These are phyloP conservation scores for Acanthosepion pharaonis DNA, from an alignment of 2,888 invertebrate species.

Conservation along the genomic window DNA sequence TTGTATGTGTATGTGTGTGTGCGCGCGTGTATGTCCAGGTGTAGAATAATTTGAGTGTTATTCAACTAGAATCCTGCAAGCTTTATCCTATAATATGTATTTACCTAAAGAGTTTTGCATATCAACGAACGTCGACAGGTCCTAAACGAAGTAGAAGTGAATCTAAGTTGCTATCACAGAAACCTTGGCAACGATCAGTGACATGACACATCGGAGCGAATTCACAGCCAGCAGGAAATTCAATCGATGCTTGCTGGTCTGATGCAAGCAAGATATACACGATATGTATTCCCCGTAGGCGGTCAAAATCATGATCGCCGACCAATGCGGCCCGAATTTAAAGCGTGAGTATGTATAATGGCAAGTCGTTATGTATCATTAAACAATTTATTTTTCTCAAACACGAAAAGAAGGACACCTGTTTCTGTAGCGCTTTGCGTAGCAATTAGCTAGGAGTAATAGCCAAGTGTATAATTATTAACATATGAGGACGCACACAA, in stretches of 20 bases:
- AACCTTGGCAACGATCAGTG: conserved; percentile 4
- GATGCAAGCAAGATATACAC: not conserved
- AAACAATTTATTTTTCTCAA: not conserved
- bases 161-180: not conserved
- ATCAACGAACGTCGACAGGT: not conserved
- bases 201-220: not conserved
- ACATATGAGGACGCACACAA: not conserved
- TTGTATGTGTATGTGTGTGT: no score
- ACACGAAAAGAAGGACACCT: no score
- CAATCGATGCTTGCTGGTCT: not conserved
- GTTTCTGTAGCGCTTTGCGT: no score
- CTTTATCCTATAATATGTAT: no score
- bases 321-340: not conserved
- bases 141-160: not conserved
- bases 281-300: not conserved
- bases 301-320: not conserved
- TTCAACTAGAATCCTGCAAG: no score
- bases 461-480: no score
- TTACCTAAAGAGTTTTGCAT: not conserved
- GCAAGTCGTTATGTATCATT: not conserved
- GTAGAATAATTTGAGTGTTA: no score
- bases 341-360: not conserved
- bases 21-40: no score
- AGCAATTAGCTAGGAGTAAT: no score
- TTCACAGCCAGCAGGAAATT: not conserved